Evolutionary conservation across 2,797 vertebrate species (phyloP), one percentile per base, ranked within the genome.

Genomic region (Macroramphosus scolopax): DNA sequence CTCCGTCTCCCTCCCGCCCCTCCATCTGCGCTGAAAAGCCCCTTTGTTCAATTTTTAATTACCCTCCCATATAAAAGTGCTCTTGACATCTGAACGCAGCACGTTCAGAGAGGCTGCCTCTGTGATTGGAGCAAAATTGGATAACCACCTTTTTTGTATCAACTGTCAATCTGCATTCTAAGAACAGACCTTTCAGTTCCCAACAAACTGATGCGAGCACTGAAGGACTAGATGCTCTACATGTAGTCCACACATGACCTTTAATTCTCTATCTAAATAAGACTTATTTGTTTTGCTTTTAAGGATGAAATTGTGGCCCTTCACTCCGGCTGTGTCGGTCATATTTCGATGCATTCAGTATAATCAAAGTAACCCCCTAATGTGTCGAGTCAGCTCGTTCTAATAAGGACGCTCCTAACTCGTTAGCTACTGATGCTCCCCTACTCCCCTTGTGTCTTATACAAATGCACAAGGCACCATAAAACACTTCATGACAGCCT

Each of bases 41-140:
- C 78, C 85, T 89, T 87, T 86, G 79, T 87, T 87, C 52, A 60
- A 73, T 77, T 81, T 85, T 88, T 87, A 86, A 88, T 88, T 85
- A 81, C 73, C 77, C 81, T 75, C 72, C 75, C 69, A 55, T 76
- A 68, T 71, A 63, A 81, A 77, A 78, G 71, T 65, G 74, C 81
- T 80, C 80, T 81, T 84, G 82, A 86, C 78, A 80, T 84, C 67
- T 68, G 77, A 81, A 68, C 60, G 47, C 52, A 26, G 59, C 61
- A 48, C 47, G 50, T 78, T 75, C 67, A 44, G 33, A 80, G 72
- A 68, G 70, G 54, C 74, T 51, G 62, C 63, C 50, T 62, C 56
- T 70, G 64, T 69, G 72, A 83, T 69, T 69, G 72, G 69, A 63
- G 64, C 47, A 67, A 76, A 81, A 81, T 80, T 80, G 67, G 60